phyloP scores from a whole-genome alignment of 2,888 invertebrate species.

The Cephus spinipes region DNA sequence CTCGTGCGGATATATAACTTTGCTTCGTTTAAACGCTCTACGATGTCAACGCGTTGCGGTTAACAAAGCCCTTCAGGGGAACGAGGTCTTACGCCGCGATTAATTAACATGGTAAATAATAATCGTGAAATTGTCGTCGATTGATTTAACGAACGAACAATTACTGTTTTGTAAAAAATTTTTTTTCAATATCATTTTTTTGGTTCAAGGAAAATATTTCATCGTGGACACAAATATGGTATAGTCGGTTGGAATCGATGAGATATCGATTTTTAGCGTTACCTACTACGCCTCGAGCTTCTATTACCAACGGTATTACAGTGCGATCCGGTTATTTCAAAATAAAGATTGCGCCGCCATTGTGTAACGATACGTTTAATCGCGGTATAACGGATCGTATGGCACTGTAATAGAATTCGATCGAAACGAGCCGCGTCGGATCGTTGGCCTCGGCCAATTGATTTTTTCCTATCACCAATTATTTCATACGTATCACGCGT shows the following conservation, averaged over 20 bases:
- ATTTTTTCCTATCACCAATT: constrained; percentile 5
- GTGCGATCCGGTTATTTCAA: constrained; percentile 8
- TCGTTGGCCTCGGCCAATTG: constrained; percentile 17
- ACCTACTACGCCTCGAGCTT: neutral
- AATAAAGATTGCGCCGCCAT: constrained; percentile 7
- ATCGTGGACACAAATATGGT: neutral
- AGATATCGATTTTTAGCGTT: neutral
- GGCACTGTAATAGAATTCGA: constrained; percentile 13
- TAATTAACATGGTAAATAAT: neutral
- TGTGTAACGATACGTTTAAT: constrained; percentile 9
- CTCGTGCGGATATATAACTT: neutral
- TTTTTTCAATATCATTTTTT: too few relatives aligned
- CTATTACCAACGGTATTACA: constrained; percentile 1
- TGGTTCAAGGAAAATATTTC: neutral
- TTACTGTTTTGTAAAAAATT: neutral
- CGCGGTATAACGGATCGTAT: constrained; percentile 12
- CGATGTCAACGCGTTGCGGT: neutral
- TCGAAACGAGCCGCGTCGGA: constrained; percentile 1
- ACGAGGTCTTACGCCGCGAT: neutral
- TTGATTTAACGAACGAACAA: neutral
- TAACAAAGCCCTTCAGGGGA: neutral
- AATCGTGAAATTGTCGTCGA: neutral
- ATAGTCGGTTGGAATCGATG: neutral
- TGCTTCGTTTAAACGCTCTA: neutral
- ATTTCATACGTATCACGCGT: neutral